These are phyloP conservation scores for pig (Sus scrofa) DNA, from an alignment of 2,113 vertebrate genomes.

Conservation along the genomic window T2T-Sscrofa CM000817.6:160203501-160204000, in stretches of 20 bases:
- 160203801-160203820: no score
- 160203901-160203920: neutral
- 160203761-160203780: no score
- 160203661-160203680: slow-evolving; percentile 23
- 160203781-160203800: no score
- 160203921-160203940: neutral
- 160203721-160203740: no score
- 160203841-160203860: neutral
- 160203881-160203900: neutral
- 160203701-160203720: no score
- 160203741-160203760: no score
- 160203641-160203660: neutral
- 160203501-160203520: slow-evolving; percentile 24
- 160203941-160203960: neutral
- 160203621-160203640: neutral
- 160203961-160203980: neutral
- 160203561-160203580: slow-evolving; percentile 29
- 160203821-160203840: no score
- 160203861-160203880: neutral
- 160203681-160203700: neutral
- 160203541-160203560: neutral
- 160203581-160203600: neutral
- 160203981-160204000: neutral
- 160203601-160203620: neutral
- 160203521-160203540: neutral